Conservation (phyloP, 2,888 invertebrate species). For the Lysandra bellargus region DNA sequence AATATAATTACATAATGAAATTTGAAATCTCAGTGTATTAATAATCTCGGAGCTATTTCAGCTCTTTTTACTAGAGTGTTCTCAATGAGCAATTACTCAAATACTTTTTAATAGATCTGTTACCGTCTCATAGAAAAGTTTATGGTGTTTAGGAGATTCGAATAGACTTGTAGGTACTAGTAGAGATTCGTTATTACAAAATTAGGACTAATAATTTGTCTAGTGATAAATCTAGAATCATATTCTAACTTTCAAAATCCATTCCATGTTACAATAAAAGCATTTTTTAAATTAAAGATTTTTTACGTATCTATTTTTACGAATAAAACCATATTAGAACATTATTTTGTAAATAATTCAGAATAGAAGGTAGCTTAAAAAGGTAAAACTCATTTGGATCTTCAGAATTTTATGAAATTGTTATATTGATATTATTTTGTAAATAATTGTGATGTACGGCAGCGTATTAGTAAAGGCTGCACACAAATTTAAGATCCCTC, state of each 20-base stretch:
- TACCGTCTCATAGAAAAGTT: background rate
- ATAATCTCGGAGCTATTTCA: background rate
- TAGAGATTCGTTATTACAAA: background rate
- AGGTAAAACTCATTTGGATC: constrained; percentile 1
- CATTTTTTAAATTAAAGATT: constrained; percentile 4
- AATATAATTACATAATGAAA: background rate
- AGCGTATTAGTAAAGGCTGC: background rate
- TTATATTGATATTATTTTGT: constrained; percentile 9
- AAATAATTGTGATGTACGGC: constrained; percentile 11
- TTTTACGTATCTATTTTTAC: background rate
- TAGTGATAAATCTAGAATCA: background rate
- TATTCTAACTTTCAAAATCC: background rate
- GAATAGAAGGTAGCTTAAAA: background rate
- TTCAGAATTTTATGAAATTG: constrained; percentile 12
- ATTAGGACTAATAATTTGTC: background rate
- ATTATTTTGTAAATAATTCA: background rate
- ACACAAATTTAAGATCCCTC: background rate
- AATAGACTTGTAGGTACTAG: background rate
- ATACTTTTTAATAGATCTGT: constrained; percentile 3
- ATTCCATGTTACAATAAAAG: constrained; percentile 21
- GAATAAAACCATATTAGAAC: background rate
- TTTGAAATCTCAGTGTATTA: background rate
- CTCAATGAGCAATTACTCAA: background rate
- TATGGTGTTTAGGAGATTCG: background rate
- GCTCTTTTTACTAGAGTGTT: background rate